These are phyloP conservation scores for Aselliscus stoliczkanus DNA, from an alignment of 2,797 vertebrate genomes.

Conservation along the genomic window DNA sequence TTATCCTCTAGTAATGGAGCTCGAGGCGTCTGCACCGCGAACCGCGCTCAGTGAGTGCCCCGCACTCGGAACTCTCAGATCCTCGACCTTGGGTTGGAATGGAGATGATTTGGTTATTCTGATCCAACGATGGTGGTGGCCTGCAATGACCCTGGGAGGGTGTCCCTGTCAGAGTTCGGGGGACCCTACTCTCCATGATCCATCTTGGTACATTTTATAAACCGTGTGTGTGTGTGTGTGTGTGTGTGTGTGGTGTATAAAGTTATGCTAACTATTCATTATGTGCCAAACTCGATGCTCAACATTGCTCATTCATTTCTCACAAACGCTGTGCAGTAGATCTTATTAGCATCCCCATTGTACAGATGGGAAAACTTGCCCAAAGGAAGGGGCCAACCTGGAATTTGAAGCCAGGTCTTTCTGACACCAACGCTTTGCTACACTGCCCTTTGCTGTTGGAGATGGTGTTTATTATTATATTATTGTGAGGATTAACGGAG, in stretches of 20 bases:
- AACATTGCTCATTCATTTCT: neutral
- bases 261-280: neutral
- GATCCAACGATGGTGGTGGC: neutral
- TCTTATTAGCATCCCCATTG: neutral
- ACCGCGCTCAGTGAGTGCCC: neutral
- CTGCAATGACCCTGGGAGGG: neutral
- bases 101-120: neutral
- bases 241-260: neutral
- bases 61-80: neutral
- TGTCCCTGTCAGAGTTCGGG: too few relatives aligned
- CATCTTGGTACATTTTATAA: neutral
- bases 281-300: neutral
- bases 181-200: neutral
- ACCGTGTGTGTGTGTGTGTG: too few relatives aligned
- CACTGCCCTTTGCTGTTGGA: neutral
- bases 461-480: neutral
- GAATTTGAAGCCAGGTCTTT: neutral
- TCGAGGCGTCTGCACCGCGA: neutral
- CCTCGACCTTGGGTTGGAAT: neutral
- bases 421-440: neutral
- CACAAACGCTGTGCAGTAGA: neutral
- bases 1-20: neutral
- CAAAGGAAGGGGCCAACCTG: neutral
- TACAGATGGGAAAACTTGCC: neutral
- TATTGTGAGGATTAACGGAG: neutral